These are phyloP conservation scores for Pseudopodoces humilis DNA, from an alignment of 2,113 vertebrate genomes.

Conservation along the genomic window DNA sequence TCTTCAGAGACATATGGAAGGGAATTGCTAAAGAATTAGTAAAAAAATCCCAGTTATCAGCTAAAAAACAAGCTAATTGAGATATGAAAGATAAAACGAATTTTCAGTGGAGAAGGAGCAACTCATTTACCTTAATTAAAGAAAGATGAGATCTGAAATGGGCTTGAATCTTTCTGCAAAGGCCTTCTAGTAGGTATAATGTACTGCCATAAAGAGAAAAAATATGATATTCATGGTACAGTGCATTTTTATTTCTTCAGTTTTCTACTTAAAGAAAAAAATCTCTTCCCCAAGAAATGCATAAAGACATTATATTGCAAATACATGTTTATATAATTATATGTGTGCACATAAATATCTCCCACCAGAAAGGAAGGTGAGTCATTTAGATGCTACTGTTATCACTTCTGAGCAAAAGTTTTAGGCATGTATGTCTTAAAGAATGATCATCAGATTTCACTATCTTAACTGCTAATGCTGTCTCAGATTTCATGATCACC, in stretches of 20 bases:
- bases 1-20: background rate
- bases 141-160: background rate
- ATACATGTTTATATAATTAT: background rate
- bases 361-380: constrained; percentile 24
- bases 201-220: background rate
- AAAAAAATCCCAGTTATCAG: background rate
- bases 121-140: background rate
- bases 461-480: background rate
- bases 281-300: background rate
- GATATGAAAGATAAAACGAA: background rate
- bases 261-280: background rate
- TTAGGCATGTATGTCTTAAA: background rate
- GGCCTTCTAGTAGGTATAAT: background rate
- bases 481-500: constrained; percentile 37
- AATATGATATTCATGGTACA: background rate
- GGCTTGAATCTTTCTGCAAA: background rate
- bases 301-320: background rate
- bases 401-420: constrained; percentile 27
- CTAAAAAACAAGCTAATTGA: background rate
- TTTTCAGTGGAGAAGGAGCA: background rate
- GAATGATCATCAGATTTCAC: constrained; percentile 46
- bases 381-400: constrained; percentile 9
- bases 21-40: background rate
- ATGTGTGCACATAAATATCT: background rate
- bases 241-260: background rate